Percentiles rank a stretch among this genome's conserved stretches.
Evolutionary conservation across 2,888 invertebrate species (phyloP).

Genomic region (Adelphocoris suturalis): DNA sequence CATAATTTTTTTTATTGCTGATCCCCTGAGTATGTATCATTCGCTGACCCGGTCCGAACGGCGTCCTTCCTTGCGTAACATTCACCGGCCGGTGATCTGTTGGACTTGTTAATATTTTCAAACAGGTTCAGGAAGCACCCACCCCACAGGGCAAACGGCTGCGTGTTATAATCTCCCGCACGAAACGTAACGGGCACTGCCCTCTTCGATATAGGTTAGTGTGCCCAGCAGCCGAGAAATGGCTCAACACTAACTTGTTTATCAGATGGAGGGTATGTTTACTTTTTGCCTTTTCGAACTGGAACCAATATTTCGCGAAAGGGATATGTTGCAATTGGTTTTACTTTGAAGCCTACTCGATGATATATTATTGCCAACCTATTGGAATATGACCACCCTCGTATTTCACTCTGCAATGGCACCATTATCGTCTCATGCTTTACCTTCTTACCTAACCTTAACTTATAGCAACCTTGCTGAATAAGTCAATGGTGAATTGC

Average conservation of each 20-base stretch:
- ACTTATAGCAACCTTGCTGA: no score
- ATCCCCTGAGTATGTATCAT: background rate
- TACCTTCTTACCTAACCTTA: no score
- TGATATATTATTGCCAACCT: no score
- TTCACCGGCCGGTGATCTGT: conserved; percentile 9
- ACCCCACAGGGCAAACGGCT: conserved; percentile 6
- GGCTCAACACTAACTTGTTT: conserved; percentile 34
- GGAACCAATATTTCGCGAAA: background rate
- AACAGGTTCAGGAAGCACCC: conserved; percentile 1
- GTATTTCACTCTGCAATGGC: no score
- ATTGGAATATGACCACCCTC: no score
- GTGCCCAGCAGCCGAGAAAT: conserved; percentile 3
- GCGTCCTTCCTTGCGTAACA: conserved; percentile 6
- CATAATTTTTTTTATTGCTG: conserved; percentile 18
- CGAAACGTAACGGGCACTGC: conserved; percentile 2
- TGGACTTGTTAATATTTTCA: conserved; percentile 27
- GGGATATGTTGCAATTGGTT: no score
- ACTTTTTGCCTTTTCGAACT: background rate
- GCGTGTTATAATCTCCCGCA: conserved; percentile 29
- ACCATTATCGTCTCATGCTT: no score
- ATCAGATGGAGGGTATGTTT: conserved; percentile 6
- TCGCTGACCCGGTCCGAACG: background rate
- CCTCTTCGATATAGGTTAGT: background rate
- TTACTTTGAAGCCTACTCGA: no score
- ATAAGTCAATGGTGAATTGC: no score